A percentile compares a stretch with the other conserved stretches of the same genome.
These are phyloP conservation scores for Nasonovia ribisnigri DNA, from an alignment of 2,888 invertebrate species.

Conservation along the genomic window DNA sequence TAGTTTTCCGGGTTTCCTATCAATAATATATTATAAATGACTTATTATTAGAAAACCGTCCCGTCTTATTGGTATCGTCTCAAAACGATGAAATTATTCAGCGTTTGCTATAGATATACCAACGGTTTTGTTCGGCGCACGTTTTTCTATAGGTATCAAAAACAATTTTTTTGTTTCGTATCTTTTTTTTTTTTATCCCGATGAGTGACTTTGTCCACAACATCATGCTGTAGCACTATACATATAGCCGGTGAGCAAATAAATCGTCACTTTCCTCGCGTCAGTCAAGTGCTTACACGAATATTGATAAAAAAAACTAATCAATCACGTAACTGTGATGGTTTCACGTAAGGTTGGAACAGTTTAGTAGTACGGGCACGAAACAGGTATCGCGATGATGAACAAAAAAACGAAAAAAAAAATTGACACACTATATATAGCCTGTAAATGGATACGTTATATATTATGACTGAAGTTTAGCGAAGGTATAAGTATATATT, in stretches of 20 bases:
- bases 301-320: constrained; percentile 55
- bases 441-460: background rate
- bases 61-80: no score
- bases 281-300: constrained; percentile 49
- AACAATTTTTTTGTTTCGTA: background rate
- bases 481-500: background rate
- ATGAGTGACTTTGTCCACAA: background rate
- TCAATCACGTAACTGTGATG: constrained; percentile 50
- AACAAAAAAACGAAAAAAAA: constrained; percentile 4
- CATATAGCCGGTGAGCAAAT: constrained; percentile 26
- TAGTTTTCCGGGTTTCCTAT: no score
- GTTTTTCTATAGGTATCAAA: background rate
- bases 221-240: background rate
- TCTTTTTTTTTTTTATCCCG: background rate
- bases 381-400: constrained; percentile 47
- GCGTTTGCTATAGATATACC: background rate
- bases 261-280: constrained; percentile 52
- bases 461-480: background rate
- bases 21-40: background rate
- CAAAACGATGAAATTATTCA: background rate
- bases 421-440: background rate
- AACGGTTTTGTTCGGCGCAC: background rate
- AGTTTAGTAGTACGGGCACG: constrained; percentile 43
- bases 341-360: constrained; percentile 49
- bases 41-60: background rate